Base-by-base conservation (phyloP, 2,888 invertebrate species). In the Apantesis nais region DNA sequence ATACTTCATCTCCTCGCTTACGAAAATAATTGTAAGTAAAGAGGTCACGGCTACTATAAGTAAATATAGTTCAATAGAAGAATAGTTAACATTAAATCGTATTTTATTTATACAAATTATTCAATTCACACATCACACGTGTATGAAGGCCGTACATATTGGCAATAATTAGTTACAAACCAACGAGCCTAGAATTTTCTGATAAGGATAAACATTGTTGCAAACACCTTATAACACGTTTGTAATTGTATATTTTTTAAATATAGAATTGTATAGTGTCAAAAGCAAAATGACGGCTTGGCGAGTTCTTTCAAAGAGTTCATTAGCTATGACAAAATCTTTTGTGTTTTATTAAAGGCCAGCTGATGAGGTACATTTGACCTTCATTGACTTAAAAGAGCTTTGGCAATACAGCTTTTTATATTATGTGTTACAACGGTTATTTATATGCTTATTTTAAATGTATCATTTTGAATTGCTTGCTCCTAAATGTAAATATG, bases 71-170 rank as follows among this genome's bases (percentile, higher is more conserved):
- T 68, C 22, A 39, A 52, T 52, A 55, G 25, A 37, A 39, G 31
- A 52, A 48, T n/a, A n/a, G n/a, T 67, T 67, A 48, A 44, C 52
- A 52, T 37, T 25, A 44, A 12, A 34, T 31, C 62, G 34, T 62
- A 25, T 63, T 39, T 52, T 63, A 44, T 68, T 62, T 55, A 63
- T 55, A 34, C 12, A 52, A 62, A 62, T 55, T 62, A 39, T 52
- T 52, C 62, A 41, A 62, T 62, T 39, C 29, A 68, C 68, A 52
- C 68, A 52, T 29, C n/a, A 25, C 25, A 62, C 29, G n/a, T 39
- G 19, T 22, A 8, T 19, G 29, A 68, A 68, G 62, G 62, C 25
- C 52, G 37, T 22, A 55, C 25, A 34, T 62, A 63, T 62, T 60
- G 60, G 39, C 66, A 58, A 67, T 60, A 60, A 29, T 66, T 52